A percentile compares a stretch with the other conserved stretches of the same genome.
phyloP scores from a whole-genome alignment of 2,797 vertebrate genomes.

The Lutjanus campechanus region DNA sequence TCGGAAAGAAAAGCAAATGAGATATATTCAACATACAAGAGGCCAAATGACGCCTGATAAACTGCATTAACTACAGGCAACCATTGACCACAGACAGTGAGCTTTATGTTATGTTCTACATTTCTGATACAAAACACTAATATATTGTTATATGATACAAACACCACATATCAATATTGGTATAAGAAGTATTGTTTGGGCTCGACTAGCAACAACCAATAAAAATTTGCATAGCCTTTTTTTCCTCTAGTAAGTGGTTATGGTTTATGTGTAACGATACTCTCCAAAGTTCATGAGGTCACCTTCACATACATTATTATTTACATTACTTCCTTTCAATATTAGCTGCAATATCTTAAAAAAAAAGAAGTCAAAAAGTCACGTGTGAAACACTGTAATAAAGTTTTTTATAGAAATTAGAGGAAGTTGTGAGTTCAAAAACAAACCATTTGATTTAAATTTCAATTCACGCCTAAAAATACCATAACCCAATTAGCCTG shows the following conservation, averaged over 20 bases:
- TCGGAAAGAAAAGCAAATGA: no score
- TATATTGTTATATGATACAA: background rate
- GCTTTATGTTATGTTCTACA: background rate
- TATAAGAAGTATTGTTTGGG: background rate
- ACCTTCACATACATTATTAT: background rate
- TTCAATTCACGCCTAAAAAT: background rate
- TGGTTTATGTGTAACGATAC: background rate
- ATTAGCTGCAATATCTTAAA: background rate
- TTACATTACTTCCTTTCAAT: background rate
- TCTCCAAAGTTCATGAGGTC: background rate
- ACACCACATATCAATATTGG: background rate
- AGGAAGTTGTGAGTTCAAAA: background rate
- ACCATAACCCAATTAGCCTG: constrained; percentile 24
- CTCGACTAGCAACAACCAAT: background rate
- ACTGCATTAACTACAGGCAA: background rate
- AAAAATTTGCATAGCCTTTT: background rate
- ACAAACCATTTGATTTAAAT: background rate
- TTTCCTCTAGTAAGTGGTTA: background rate
- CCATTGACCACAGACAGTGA: background rate
- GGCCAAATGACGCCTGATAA: background rate
- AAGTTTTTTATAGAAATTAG: background rate
- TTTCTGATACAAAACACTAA: background rate
- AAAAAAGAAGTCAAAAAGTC: background rate
- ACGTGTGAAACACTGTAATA: background rate
- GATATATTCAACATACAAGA: background rate